Evolutionary conservation across 2,888 invertebrate species (phyloP), one percentile per base, ranked within the genome.

Genomic region (Campoplex capitator): DNA sequence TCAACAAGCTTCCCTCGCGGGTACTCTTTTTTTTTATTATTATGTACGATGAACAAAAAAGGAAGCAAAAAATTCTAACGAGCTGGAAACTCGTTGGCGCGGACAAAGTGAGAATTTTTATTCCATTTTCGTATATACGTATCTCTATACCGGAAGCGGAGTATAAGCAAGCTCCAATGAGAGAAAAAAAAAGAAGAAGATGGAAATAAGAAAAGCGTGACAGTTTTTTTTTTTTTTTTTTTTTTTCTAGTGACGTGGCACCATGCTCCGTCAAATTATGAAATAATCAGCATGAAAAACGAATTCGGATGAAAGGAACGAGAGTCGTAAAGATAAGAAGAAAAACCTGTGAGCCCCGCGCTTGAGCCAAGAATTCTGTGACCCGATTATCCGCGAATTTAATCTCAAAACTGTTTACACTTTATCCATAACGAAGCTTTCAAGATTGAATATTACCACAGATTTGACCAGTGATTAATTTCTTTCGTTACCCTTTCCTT

Each of bases 71-170:
- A 74, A 73, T 78, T 54, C 76, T 83, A 83, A 83, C 83, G 85
- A 85, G 85, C 85, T 54, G 65, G 87, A 85, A 79, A 77, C 80
- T 87, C 83, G 76, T 87, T 87, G 73, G 71, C 76, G 73, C 65
- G 81, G 23, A 42, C 70, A 45, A 38, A 76, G 71, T 51, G 76
- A 71, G 48, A 77, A 85, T 85, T 77, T 78, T 70, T 77, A 65
- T 77, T 51, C 51, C n/a, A 32, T 70, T 18, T 32, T 16, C 71
- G 68, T 35, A 28, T 68, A 75, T 38, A 38, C 38, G 6, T 58
- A 38, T 11, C 32, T 45, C 23, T 62, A 71, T 23, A 42, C 54
- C 67, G 42, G 67, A 51, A 56, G 67, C 18, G 1, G 54, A 67
- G 51, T 70, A 56, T 42, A 70, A 54, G 28, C 68, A 54, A 68